Evolutionary conservation across 1,140 invertebrate species (phyloP), one percentile per base, ranked within the genome.

Genomic region (Drosophila guanche): DNA sequence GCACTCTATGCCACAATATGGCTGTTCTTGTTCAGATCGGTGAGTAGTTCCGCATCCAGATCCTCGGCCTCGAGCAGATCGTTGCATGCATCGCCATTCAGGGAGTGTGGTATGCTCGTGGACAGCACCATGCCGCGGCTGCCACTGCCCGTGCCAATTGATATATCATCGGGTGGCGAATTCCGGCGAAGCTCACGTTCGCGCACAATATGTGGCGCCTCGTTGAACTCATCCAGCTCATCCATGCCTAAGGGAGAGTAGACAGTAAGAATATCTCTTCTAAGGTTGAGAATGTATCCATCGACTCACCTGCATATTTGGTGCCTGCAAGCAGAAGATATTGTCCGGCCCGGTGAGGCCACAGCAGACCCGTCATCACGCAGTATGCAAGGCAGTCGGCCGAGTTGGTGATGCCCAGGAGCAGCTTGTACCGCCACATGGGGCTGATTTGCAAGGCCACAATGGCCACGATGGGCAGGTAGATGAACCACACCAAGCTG

Each of bases 401-500:
- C 37, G 97, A 97, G 90, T 98, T 97, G 37, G 97, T 97, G 74
- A 99, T 98, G 86, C 97, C 98, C 77, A 98, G 93, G 61, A 99
- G 93, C 79, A 99, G 94, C 92, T 99, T 99, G 92, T 96, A 97
- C 92, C 98, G 95, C 98, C 98, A 99, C 65, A 99, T 92, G 46
- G 97, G 95, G 65, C 97, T 98, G 45, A 99, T 95, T 92, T 98
- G 97, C 57, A 98, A 93, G 29, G 97, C 97, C 75, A 99, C 97
- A 48, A 99, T 94, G 46, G 97, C 98, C 72, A 99, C 95, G 42
- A 99, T 95, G 6, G 98, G 98, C 69, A 99, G 93, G 92, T 99
- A 99, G 72, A 99, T 97, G 88, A 99, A 99, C 98, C 98, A 99
- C 14, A 99, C 98, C 40, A 99, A 93, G 74, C 97, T 98, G 22